A percentile compares a stretch with the other conserved stretches of the same genome.
Evolutionary conservation across 2,888 invertebrate species (phyloP).

Genomic region (Halictus quadricinctus): DNA sequence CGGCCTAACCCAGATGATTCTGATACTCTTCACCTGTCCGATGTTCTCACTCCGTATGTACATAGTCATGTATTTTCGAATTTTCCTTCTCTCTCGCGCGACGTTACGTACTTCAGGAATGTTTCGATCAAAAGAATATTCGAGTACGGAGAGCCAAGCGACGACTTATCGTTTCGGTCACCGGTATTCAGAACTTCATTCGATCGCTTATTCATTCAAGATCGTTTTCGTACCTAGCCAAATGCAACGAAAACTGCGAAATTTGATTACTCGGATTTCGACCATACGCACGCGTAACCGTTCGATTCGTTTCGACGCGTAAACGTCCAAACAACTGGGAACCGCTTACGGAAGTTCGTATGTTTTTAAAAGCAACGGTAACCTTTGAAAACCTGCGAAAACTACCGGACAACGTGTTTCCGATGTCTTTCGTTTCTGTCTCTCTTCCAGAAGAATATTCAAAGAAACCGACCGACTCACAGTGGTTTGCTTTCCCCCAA

Average conservation of each 20-base stretch:
- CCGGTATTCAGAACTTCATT: not conserved
- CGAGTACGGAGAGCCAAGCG: not conserved
- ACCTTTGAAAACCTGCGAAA: not conserved
- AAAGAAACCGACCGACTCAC: not conserved
- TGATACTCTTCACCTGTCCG: conserved; percentile 18
- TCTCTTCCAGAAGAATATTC: not conserved
- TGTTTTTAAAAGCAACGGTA: not conserved
- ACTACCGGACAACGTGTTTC: not conserved
- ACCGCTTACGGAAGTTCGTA: not conserved
- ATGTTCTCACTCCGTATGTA: conserved; percentile 19
- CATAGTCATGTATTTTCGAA: not conserved
- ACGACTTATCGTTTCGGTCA: not conserved
- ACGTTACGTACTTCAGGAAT: conserved; percentile 19
- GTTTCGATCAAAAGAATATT: conserved; percentile 31
- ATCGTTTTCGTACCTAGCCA: not conserved
- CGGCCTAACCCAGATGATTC: conserved; percentile 47
- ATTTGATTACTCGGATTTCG: not conserved
- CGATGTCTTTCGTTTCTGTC: not conserved
- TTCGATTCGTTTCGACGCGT: not conserved
- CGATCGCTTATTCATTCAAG: not conserved
- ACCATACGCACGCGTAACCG: too few species aligned
- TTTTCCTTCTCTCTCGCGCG: not conserved
- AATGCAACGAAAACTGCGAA: not conserved
- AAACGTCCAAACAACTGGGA: too few species aligned
- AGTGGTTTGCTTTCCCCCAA: not conserved